Base-by-base conservation (phyloP, 1,140 invertebrate species). In the Drosophila micromelanica region DNA sequence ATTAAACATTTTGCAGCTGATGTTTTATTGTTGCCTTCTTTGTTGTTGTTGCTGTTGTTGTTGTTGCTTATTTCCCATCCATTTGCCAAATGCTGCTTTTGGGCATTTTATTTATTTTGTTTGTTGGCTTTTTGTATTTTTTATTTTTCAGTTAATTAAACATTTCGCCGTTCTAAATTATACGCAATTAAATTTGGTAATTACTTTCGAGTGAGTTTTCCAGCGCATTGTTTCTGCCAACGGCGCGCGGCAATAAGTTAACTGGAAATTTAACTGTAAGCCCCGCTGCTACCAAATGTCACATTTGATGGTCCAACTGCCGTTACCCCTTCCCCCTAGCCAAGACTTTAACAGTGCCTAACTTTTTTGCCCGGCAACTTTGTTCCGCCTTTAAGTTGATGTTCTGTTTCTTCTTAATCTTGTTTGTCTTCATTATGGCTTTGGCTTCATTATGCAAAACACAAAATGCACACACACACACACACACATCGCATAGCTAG, bases 61-160 rank as follows among this genome's bases (percentile, higher is more conserved):
- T 15, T 32, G 46, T 17, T 55, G 49, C 54, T 51, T 23, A 23
- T 61, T 73, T 67, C 37, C 56, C 56, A 13, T 57, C 27, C 40
- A 13, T 49, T 37, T 12, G 49, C 23, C 32, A 35, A 32, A 13
- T 20, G 32, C 32, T 8, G 15, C 7, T 38, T 8, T n/a, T 62
- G 35, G 45, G n/a, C 61, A 37, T 72, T 67, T 73, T 63, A 52
- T 54, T 52, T 57, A 49, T 60, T 67, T 56, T 60, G 30, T 59
- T 62, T 54, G 68, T 30, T 56, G 43, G 63, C 35, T 45, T 27
- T 45, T 15, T 77, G 64, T 59, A 51, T 80, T 27, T 27, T 86
- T 87, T 87, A 64, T 87, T 87, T 87, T 87, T 76, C 82, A 87
- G 82, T 87, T 87, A 87, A 87, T 87, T 87, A 87, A 87, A 78